Evolutionary conservation across 2,113 vertebrate genomes (phyloP), one percentile per base, ranked within the genome.

Genomic region (Cyanocitta stelleri): DNA sequence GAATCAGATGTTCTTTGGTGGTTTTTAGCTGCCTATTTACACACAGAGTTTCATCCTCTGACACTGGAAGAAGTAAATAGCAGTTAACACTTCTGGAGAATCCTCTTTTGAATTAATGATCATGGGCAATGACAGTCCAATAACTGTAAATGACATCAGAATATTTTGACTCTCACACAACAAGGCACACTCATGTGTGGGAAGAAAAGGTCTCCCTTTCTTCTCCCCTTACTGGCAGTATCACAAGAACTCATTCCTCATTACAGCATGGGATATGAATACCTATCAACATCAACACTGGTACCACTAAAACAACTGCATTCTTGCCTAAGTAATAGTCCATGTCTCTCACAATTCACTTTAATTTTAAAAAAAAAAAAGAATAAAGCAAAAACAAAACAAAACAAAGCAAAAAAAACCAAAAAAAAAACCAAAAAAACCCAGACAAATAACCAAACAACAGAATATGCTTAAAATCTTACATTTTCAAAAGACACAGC

Each of bases 21-120:
- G 11, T 69, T 85, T 54, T 81, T 90, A 94, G 37, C 33, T 90
- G 52, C 54, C 37, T 93, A 49, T 73, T 95, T 81, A 87, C 75
- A 66, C 49, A 73, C 32, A 58, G 35, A 90, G 41, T 96, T 96
- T 91, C 54, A 32, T 96, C 69, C 41, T 74, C 55, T 96, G 69
- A 67, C 55, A 82, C 41, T 55, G 16, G 26, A 64, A 74, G 69
- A 59, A 43, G 5, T 10, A 61, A 22, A 41, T 15, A 41, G 6
- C 13, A 39, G 11, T 30, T n/a, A 78, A 3, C 7, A 59, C 5
- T 58, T 81, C 59, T 51, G 35, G 9, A 67, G 6, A 78, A 33
- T 46, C 9, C 9, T 91, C 22, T 59, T 89, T 46, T 81, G 73
- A 96, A 83, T 94, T 93, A 95, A 69, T 69, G 32, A 80, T 74